These are phyloP conservation scores for Picus viridis DNA, from an alignment of 2,797 vertebrate species.

Conservation along the genomic window DNA sequence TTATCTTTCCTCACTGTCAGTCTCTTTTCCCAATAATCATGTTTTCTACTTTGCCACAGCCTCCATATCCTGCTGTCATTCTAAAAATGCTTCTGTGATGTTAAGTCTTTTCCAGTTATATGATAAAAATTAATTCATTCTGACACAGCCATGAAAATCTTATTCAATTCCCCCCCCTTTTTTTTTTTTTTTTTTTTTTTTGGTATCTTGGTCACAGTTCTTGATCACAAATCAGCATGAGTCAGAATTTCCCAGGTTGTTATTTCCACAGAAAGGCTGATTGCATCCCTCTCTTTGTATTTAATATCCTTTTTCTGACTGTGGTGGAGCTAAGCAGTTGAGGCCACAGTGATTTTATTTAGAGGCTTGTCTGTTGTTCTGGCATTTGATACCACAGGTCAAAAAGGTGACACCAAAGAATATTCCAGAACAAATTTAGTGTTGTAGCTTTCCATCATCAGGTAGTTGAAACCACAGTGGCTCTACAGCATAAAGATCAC, in stretches of 20 bases:
- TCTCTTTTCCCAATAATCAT: slow-evolving; percentile 38
- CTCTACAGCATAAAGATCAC: neutral
- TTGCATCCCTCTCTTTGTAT: neutral
- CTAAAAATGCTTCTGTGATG: slow-evolving; percentile 55
- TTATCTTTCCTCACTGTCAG: neutral
- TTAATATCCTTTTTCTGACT: slow-evolving; percentile 51
- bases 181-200: slow-evolving; percentile 69
- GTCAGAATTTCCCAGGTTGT: slow-evolving; percentile 68
- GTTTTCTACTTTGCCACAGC: slow-evolving; percentile 46
- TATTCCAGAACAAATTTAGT: neutral
- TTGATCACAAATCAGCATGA: slow-evolving; percentile 69
- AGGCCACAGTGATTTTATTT: neutral
- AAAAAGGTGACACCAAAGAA: neutral
- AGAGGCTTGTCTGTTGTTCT: neutral
- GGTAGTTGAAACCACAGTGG: neutral
- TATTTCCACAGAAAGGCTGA: slow-evolving; percentile 63
- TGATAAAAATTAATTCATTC: slow-evolving; percentile 64
- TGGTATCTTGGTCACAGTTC: slow-evolving; percentile 57
- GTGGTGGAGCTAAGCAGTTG: neutral
- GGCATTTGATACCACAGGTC: neutral
- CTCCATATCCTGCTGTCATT: slow-evolving; percentile 54
- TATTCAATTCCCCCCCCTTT: slow-evolving; percentile 37
- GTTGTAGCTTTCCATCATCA: neutral
- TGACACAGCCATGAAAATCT: slow-evolving; percentile 64
- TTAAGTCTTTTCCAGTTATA: slow-evolving; percentile 60